Base-by-base conservation (phyloP, 2,113 vertebrate genomes). In the Prunella himalayana region DNA sequence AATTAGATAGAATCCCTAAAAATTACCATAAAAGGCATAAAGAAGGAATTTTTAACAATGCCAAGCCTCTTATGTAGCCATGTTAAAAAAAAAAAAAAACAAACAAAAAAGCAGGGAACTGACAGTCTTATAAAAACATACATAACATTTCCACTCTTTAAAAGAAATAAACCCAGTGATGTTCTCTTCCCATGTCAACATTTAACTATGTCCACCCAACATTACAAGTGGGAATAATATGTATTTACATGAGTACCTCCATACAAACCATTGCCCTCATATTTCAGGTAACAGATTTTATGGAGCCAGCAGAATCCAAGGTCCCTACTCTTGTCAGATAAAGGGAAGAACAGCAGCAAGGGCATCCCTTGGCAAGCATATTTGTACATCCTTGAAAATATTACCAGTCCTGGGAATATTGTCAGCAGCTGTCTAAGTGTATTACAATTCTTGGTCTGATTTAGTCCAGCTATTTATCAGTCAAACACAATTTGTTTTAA, bases 21-120 rank as follows among this genome's bases (percentile, higher is more conserved):
- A 89, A 65, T 75, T 57, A 69, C 92, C 85, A 57, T 96, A 96
- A 94, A 95, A 96, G 90, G 87, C 81, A 90, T 84, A 95, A 95
- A 95, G 63, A 76, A 94, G 35, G 51, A 57, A 77, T 78, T 90
- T 47, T 80, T 28, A 77, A 73, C n/a, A 83, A 81, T 4, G 4
- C n/a, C 49, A 27, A 42, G 15, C 5, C 47, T 54, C 73, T 79
- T 82, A 31, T 31, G 15, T 21, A 77, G 84, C 39, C 27, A 13
- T 4, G 16, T 78, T 45, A 8, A 11, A 59, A 65, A 54, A 81
- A 54, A 61, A 68, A 8, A 11, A 59, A 65, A 54, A 81, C 50
- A 61, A 68, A 59, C 9, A 37, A 37, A 53, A 65, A 31, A 8
- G 49, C 23, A 56, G 2, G 41, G 65, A 83, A 49, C 68, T 51